Conservation (phyloP, 2,113 vertebrate species). For the Uropsilus gracilis region DNA sequence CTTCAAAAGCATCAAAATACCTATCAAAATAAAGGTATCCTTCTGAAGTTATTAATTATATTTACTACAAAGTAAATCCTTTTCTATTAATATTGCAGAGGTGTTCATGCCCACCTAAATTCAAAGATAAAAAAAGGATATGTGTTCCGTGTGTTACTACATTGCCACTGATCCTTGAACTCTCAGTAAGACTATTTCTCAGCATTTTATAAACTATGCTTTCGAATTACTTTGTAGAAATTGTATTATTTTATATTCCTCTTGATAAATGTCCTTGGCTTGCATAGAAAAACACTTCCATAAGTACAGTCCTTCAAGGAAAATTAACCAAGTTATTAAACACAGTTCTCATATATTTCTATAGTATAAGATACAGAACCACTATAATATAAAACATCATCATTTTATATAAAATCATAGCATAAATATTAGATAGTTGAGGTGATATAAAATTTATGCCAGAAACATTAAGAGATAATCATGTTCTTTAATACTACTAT, state of each 20-base stretch:
- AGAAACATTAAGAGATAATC: background rate
- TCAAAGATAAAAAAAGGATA: background rate
- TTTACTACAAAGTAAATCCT: background rate
- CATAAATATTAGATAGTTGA: constrained; percentile 2
- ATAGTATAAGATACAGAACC: background rate
- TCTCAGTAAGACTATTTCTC: background rate
- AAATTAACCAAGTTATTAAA: constrained; percentile 21
- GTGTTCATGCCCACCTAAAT: background rate
- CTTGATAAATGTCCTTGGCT: background rate
- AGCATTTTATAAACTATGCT: background rate
- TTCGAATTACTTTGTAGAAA: constrained; percentile 10
- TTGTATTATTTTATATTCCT: background rate
- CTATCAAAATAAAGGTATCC: background rate
- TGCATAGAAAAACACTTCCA: constrained; percentile 36
- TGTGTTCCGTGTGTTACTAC: background rate
- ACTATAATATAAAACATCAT: constrained; percentile 42
- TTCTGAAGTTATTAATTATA: background rate
- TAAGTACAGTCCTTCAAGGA: constrained; percentile 18
- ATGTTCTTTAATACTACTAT: constrained; percentile 41
- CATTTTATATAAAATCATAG: constrained; percentile 32
- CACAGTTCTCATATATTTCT: constrained; percentile 7
- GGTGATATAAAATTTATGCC: constrained; percentile 25
- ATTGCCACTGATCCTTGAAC: background rate
- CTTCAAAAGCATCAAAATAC: background rate
- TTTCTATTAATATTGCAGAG: background rate